Conservation (phyloP, 2,113 vertebrate genomes). For the Microtus oregoni region DNA sequence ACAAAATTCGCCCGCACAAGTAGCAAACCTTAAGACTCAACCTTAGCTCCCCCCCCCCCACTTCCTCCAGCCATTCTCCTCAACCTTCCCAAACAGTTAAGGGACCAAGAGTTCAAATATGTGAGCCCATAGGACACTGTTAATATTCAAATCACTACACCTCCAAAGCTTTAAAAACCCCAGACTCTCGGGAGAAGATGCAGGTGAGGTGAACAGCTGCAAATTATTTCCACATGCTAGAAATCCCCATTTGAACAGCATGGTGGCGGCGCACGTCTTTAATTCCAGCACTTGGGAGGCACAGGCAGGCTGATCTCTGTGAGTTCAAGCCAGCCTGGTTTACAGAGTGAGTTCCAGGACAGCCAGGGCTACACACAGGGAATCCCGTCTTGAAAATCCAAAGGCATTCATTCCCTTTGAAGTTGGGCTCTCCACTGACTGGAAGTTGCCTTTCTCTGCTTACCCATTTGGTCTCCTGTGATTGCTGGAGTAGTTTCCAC, state of each 20-base stretch:
- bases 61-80: not conserved
- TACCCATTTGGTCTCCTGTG: too few species aligned
- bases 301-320: not conserved
- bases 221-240: not conserved
- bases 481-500: not conserved
- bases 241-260: not conserved
- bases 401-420: not conserved
- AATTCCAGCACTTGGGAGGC: not conserved
- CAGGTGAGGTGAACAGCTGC: not conserved
- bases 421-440: fast-evolving
- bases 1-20: not conserved
- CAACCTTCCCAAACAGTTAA: not conserved
- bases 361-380: not conserved
- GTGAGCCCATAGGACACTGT: not conserved
- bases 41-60: too few species aligned
- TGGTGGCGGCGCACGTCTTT: not conserved
- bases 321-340: not conserved
- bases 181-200: not conserved
- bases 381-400: not conserved
- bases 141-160: not conserved
- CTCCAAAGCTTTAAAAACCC: not conserved
- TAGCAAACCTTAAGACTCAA: not conserved
- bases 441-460: not conserved
- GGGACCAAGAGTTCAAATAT: not conserved
- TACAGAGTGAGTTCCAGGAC: not conserved